These are phyloP conservation scores for Gulo gulo DNA, from an alignment of 2,113 vertebrate species.

Conservation along the genomic window DNA sequence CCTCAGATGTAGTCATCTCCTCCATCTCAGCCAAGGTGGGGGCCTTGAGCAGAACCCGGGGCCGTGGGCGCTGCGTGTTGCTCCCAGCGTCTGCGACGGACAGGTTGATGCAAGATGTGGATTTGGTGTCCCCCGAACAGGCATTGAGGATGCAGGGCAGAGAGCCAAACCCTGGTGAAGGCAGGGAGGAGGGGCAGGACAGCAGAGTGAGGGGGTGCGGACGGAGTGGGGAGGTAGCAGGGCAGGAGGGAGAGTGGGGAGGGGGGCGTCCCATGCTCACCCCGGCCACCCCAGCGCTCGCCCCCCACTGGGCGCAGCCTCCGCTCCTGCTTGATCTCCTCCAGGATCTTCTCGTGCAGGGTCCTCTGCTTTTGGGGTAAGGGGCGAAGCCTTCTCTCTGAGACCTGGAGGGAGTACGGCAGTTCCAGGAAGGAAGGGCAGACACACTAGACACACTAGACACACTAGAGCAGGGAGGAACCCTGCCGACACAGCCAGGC, in stretches of 20 bases:
- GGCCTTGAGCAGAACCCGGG: conserved; percentile 92
- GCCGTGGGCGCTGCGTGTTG: conserved; percentile 70
- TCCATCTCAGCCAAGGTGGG: conserved; percentile 98
- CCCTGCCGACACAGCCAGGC: not conserved
- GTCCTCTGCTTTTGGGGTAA: conserved; percentile 88
- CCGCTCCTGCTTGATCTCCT: conserved; percentile 93
- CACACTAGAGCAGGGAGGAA: not conserved
- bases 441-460: too few species aligned
- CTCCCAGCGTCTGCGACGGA: conserved; percentile 75
- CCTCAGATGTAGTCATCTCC: conserved; percentile 95
- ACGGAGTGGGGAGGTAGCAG: not conserved
- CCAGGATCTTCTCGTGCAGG: conserved; percentile 93
- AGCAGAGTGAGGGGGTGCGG: conserved; percentile 41
- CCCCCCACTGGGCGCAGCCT: conserved; percentile 89
- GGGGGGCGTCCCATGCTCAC: conserved; percentile 71
- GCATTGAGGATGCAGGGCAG: conserved; percentile 91
- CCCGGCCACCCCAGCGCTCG: conserved; percentile 76
- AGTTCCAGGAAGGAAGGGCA: not conserved
- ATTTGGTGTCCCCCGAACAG: conserved; percentile 85
- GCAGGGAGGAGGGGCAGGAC: not conserved
- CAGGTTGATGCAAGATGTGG: conserved; percentile 94
- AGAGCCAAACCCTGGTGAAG: conserved; percentile 88
- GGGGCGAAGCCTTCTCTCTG: conserved; percentile 90
- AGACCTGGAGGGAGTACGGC: conserved; percentile 80
- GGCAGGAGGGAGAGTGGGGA: fast-evolving